phyloP scores from a whole-genome alignment of 2,888 invertebrate species.

The Amorpha juglandis region DNA sequence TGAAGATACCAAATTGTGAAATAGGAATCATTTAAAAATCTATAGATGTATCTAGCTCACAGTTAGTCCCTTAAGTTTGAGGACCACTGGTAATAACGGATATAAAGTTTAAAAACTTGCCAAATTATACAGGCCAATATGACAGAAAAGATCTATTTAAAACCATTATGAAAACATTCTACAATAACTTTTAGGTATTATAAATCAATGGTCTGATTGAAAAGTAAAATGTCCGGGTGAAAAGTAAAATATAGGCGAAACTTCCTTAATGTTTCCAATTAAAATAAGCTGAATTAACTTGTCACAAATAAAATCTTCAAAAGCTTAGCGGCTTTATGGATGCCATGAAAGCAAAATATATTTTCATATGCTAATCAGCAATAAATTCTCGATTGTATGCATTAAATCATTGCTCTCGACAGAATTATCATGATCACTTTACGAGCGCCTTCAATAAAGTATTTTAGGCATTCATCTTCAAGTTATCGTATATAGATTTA shows the following conservation, averaged over 20 bases:
- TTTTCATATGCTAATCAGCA: neutral
- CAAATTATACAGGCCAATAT: too few species aligned
- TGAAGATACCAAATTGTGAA: too few species aligned
- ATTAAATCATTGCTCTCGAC: constrained; percentile 14
- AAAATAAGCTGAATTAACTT: neutral
- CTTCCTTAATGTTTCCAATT: neutral
- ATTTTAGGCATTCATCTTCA: neutral
- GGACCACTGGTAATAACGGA: too few species aligned
- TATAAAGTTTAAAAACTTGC: too few species aligned
- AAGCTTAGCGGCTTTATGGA: neutral
- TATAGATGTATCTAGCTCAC: too few species aligned
- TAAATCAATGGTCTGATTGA: neutral
- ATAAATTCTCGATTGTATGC: constrained; percentile 25
- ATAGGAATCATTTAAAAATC: too few species aligned
- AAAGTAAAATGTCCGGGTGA: neutral
- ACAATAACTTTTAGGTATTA: neutral
- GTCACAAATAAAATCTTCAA: neutral
- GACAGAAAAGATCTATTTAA: too few species aligned
- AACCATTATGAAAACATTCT: too few species aligned
- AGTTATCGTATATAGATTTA: neutral
- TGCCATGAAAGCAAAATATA: neutral
- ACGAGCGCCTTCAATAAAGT: constrained; percentile 4
- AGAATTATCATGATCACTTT: constrained; percentile 15
- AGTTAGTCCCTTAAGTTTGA: too few species aligned
- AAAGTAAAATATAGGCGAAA: neutral